Base-by-base conservation (phyloP, 1,140 invertebrate species). In the Leguminivora glycinivorella region DNA sequence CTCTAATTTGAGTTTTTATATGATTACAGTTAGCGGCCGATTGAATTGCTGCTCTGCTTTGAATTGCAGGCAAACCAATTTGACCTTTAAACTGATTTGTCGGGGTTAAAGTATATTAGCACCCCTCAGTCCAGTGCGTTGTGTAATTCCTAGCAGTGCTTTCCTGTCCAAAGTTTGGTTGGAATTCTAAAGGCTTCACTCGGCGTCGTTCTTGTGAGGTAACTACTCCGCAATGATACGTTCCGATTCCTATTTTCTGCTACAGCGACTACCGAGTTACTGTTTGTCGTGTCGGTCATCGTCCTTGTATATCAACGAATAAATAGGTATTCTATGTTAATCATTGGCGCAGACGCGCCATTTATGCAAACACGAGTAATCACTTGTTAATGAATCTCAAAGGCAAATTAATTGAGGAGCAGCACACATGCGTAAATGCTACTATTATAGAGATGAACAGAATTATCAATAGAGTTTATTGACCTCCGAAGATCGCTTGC, bases 321-420 rank as follows among this genome's bases (percentile, higher is more conserved):
- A 10, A 17, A 6, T 29, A 63, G 26, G 7, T 63, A 34, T 63
- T 63, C n/a, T 31, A 63, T 63, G 58, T 31, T 31, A 63, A 63
- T 63, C 17, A 29, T 31, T 17, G 26, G 3, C 14, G 26, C 10
- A 17, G 58, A 60, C 58, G 25, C 12, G 58, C 31, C 58, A 60
- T 22, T 26, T 60, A 63, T 63, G 58, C 58, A 63, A 29, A 63
- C 29, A 29, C 29, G n/a, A 29, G 29, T 29, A 63, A 63, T 63
- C 31, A 63, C 58, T n/a, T 31, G 58, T 63, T 63, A 63, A 63
- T 63, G 34, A n/a, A 29, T 63, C 58, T 31, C 58, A 31, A 63
- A 34, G 58, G 17, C 58, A 63, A 17, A 63, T 63, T 63, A 63
- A 63, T 63, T 31, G 58, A 63, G 47, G 19, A 52, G 19, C 47